Base-by-base conservation (phyloP, 2,113 vertebrate species). In the Danionella cerebrum region DNA sequence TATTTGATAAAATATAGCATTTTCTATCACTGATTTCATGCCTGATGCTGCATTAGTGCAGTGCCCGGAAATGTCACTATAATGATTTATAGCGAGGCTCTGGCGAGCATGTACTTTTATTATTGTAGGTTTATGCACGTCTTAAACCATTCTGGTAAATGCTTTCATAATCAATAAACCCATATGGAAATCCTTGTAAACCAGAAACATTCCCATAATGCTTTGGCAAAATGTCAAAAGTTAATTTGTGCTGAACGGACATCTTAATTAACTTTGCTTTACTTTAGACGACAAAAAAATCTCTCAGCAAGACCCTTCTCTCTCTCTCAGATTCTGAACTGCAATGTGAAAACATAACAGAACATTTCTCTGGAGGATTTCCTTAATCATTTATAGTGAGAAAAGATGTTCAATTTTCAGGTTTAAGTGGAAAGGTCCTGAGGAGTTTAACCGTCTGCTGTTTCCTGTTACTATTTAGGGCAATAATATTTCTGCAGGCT, bases 131-230 rank as follows among this genome's bases (percentile, higher is more conserved):
- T 85, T 82, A 85, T 79, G 78, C 67, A 45, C 63, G 63, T 83
- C 83, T 77, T 82, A 79, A 78, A 80, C 65, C 72, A 50, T 78
- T 80, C 78, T 72, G 74, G 78, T 85, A 83, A 83, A 78, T 76
- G 78, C 68, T 53, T 73, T 79, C 71, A 59, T 41, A 38, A 77
- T 80, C 81, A 74, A 84, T 86, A 82, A 84, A 83, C 79, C 79
- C 71, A 78, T 77, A 82, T 58, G 69, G 76, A 33, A 59, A 65
- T 42, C 51, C 78, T 72, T 79, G 73, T 83, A 82, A 60, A 63
- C 63, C 57, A 63, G 55, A 31, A 63, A 41, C 79, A 80, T 81
- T 64, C 73, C 69, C 55, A 41, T 74, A 79, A 80, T 69, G 66
- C 55, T 69, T 73, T 77, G 77, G 74, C 72, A 71, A 68, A 74